Conservation (phyloP, 2,888 invertebrate species). For the Pemphredon lugubris region DNA sequence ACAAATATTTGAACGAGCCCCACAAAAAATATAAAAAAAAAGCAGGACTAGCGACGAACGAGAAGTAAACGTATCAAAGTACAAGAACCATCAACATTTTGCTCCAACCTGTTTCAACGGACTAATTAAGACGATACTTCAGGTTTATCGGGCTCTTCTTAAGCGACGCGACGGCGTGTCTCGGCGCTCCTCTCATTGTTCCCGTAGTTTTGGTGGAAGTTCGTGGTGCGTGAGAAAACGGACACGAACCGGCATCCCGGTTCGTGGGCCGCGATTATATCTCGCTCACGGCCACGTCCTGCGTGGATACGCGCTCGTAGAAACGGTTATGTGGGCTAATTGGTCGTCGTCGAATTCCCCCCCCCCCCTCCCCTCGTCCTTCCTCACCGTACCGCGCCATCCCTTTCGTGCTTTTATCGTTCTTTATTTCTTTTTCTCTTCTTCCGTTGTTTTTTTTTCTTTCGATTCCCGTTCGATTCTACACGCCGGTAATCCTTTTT, state of each 20-base stretch:
- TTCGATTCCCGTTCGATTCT: constrained; percentile 16
- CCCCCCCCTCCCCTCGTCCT: constrained; percentile 51
- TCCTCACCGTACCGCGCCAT: constrained; percentile 41
- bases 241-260: constrained; percentile 65
- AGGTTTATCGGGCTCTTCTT: constrained; percentile 49
- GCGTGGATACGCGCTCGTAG: constrained; percentile 66
- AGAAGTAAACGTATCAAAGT: too few species aligned
- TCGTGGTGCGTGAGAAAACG: constrained; percentile 69
- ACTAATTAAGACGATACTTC: constrained; percentile 59
- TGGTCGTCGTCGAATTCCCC: constrained; percentile 63
- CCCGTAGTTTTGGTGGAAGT: constrained; percentile 53
- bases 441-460: neutral
- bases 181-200: constrained; percentile 34
- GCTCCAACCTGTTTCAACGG: constrained; percentile 47
- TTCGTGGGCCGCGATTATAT: constrained; percentile 69
- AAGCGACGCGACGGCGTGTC: constrained; percentile 26
- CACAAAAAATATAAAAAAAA: too few species aligned
- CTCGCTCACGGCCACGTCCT: constrained; percentile 62
- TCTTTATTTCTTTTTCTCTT: constrained; percentile 4
- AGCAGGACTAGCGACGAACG: too few species aligned
- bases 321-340: constrained; percentile 75
- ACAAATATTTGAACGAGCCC: too few species aligned
- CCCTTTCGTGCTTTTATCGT: constrained; percentile 20
- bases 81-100: neutral
- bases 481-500: constrained; percentile 61